These are phyloP conservation scores for Gymnocheta viridis DNA, from an alignment of 2,888 invertebrate species.

Conservation along the genomic window DNA sequence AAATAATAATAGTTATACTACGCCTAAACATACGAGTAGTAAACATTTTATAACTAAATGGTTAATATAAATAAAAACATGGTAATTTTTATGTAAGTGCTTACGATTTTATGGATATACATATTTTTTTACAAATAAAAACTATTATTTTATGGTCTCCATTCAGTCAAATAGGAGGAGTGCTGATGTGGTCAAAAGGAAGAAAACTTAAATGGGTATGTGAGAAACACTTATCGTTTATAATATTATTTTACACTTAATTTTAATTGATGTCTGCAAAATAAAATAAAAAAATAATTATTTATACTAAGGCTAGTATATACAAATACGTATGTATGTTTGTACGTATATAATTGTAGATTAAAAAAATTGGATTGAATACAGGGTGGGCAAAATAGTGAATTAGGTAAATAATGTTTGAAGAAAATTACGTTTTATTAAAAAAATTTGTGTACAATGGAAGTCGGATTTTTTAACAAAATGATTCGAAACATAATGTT, in stretches of 20 bases:
- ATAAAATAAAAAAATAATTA: neutral
- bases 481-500: too few species aligned
- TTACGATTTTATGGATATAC: neutral
- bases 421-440: too few species aligned
- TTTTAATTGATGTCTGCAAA: neutral
- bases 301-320: neutral
- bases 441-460: too few species aligned
- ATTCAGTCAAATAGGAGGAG: neutral
- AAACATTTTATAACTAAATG: conserved; percentile 45
- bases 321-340: too few species aligned
- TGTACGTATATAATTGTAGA: too few species aligned
- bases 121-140: neutral
- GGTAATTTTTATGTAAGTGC: conserved; percentile 2
- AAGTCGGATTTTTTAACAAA: too few species aligned
- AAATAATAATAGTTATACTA: conserved; percentile 48
- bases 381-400: too few species aligned
- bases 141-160: neutral
- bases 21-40: neutral
- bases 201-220: neutral
- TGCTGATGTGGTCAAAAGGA: neutral
- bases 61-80: conserved; percentile 19
- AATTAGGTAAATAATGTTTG: too few species aligned
- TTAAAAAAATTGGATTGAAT: too few species aligned
- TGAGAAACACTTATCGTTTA: neutral
- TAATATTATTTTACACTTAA: neutral